These are phyloP conservation scores for Andrena marginata DNA, from an alignment of 2,888 invertebrate genomes.

Conservation along the genomic window DNA sequence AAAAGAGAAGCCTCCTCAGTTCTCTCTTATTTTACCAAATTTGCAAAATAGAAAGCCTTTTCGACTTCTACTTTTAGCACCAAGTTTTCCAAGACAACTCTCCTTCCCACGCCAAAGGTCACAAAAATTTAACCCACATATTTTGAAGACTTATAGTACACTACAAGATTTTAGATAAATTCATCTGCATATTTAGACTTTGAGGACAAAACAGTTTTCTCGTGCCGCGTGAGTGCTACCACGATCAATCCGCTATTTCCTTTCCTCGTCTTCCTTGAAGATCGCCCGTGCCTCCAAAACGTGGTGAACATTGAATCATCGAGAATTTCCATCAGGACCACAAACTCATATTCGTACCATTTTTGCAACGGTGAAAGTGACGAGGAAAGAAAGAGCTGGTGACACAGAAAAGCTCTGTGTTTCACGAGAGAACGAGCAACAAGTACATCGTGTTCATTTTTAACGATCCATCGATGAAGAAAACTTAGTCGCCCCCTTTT, in stretches of 20 bases:
- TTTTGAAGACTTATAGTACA: too few relatives aligned
- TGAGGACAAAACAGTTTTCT: not conserved
- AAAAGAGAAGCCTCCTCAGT: too few relatives aligned
- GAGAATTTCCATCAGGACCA: not conserved
- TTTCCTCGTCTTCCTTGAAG: not conserved
- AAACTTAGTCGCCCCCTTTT: not conserved
- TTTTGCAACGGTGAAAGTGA: conserved; percentile 56
- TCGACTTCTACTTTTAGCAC: not conserved
- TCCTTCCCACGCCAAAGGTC: too few relatives aligned
- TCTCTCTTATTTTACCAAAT: too few relatives aligned
- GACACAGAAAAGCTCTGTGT: conserved; percentile 25
- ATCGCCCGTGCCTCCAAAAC: not conserved
- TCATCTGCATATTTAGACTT: too few relatives aligned
- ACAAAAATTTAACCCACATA: too few relatives aligned
- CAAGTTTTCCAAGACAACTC: too few relatives aligned
- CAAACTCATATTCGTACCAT: not conserved
- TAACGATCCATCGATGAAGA: not conserved
- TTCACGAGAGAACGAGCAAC: conserved; percentile 32
- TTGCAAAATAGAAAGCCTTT: not conserved
- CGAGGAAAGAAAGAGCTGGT: conserved; percentile 25
- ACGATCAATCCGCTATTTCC: too few relatives aligned
- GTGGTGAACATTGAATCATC: too few relatives aligned
- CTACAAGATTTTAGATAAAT: too few relatives aligned
- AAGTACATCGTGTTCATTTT: not conserved
- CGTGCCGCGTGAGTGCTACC: not conserved